A percentile compares a stretch with the other conserved stretches of the same genome.
These are phyloP conservation scores for Emydura subglobosa DNA, from an alignment of 2,113 vertebrate species.

Conservation along the genomic window DNA sequence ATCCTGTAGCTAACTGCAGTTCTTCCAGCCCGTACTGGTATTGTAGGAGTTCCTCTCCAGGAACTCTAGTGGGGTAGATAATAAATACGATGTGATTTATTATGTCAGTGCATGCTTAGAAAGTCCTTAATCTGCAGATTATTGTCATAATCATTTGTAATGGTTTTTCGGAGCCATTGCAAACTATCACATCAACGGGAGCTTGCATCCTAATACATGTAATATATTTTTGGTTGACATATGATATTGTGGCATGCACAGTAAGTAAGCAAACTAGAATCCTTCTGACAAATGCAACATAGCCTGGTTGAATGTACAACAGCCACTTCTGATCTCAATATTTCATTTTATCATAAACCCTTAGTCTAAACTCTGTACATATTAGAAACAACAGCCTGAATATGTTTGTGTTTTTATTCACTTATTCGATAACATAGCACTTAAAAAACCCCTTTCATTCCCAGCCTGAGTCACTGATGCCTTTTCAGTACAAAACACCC, in stretches of 20 bases:
- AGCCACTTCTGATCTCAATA: not conserved
- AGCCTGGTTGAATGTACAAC: not conserved
- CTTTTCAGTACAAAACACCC: not conserved
- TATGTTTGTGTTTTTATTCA: not conserved
- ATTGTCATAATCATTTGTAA: constrained; percentile 65
- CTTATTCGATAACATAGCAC: not conserved
- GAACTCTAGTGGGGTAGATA: constrained; percentile 48
- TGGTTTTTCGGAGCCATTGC: constrained; percentile 51
- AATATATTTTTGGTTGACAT: not conserved
- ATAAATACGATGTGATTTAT: constrained; percentile 55
- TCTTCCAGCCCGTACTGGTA: constrained; percentile 7
- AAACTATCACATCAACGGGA: constrained; percentile 17
- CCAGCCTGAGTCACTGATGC: not conserved
- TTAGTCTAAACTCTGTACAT: not conserved
- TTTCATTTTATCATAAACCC: not conserved
- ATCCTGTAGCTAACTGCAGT: constrained; percentile 1
- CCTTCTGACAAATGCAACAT: constrained; percentile 12
- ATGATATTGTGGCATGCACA: not conserved
- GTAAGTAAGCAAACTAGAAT: constrained; percentile 27
- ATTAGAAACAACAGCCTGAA: not conserved
- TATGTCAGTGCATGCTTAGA: constrained; percentile 52
- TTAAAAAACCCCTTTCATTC: not conserved
- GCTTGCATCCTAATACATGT: constrained; percentile 29
- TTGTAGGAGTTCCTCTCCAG: constrained; percentile 3
- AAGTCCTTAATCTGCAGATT: constrained; percentile 68